phyloP scores from a whole-genome alignment of 2,888 invertebrate species.

The Lysandra bellargus region DNA sequence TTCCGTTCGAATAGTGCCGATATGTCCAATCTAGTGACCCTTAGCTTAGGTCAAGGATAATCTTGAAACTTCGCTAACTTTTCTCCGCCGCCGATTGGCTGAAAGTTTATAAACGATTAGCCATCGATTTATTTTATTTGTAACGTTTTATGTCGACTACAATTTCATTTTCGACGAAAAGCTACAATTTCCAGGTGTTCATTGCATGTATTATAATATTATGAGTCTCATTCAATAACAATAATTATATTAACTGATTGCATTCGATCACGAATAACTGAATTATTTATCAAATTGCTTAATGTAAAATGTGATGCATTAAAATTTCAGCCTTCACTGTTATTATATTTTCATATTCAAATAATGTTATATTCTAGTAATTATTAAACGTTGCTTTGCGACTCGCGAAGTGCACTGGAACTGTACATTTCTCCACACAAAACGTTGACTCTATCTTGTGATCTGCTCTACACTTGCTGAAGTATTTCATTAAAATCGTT shows the following conservation, averaged over 20 bases:
- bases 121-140: slow-evolving; percentile 14
- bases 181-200: slow-evolving; percentile 3
- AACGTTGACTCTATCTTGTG: not conserved
- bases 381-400: not conserved
- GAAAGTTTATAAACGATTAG: not conserved
- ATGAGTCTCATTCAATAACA: slow-evolving; percentile 17
- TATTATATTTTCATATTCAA: not conserved
- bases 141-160: not conserved
- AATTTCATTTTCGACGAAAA: not conserved
- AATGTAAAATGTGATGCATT: not conserved
- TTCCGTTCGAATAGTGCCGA: slow-evolving; percentile 74
- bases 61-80: slow-evolving; percentile 35
- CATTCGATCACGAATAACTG: slow-evolving; percentile 21
- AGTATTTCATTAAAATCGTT: not conserved
- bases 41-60: slow-evolving; percentile 65
- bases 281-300: slow-evolving; percentile 24
- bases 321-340: not conserved
- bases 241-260: slow-evolving; percentile 29
- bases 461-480: too few species aligned
- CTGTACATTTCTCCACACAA: not conserved
- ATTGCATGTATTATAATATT: slow-evolving; percentile 18
- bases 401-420: not conserved
- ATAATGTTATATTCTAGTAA: not conserved
- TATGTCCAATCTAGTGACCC: slow-evolving; percentile 63
- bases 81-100: slow-evolving; percentile 3